These are phyloP conservation scores for Labroides dimidiatus DNA, from an alignment of 2,797 vertebrate genomes.

Conservation along the genomic window DNA sequence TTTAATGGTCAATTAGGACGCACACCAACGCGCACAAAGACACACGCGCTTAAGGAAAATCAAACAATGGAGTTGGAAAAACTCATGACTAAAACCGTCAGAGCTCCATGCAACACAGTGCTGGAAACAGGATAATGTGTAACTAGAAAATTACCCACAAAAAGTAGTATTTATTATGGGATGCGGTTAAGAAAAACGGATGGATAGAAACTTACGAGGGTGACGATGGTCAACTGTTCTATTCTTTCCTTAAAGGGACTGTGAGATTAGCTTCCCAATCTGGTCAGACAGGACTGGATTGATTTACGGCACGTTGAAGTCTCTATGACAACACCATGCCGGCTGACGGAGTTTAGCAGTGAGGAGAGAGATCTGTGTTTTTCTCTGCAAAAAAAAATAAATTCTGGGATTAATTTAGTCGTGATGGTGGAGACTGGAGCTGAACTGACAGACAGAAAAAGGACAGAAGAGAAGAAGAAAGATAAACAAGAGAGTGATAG, in stretches of 20 bases:
- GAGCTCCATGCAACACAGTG: not conserved
- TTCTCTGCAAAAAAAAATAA: too few species aligned
- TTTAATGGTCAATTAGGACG: slow-evolving; percentile 23
- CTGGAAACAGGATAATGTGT: not conserved
- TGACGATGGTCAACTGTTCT: slow-evolving; percentile 9
- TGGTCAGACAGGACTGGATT: too few species aligned
- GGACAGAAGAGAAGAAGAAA: too few species aligned
- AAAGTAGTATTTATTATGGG: slow-evolving; percentile 39
- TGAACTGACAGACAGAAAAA: too few species aligned
- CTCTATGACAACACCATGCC: too few species aligned
- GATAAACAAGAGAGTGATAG: too few species aligned
- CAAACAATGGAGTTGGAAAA: not conserved
- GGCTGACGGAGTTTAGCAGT: too few species aligned
- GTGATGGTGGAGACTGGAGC: too few species aligned
- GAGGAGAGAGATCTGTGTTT: too few species aligned
- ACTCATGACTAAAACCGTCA: not conserved
- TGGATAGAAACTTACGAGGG: slow-evolving; percentile 21
- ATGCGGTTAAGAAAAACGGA: slow-evolving; percentile 28
- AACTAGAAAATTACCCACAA: slow-evolving; percentile 5
- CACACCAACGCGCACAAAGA: not conserved
- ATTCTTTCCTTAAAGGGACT: slow-evolving; percentile 23
- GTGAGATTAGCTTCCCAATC: too few species aligned
- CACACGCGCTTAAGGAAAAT: not conserved
- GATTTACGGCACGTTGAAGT: too few species aligned
- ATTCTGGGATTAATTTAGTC: too few species aligned